Evolutionary conservation across 2,113 vertebrate species (phyloP).

Genomic region (Aegithalos caudatus): DNA sequence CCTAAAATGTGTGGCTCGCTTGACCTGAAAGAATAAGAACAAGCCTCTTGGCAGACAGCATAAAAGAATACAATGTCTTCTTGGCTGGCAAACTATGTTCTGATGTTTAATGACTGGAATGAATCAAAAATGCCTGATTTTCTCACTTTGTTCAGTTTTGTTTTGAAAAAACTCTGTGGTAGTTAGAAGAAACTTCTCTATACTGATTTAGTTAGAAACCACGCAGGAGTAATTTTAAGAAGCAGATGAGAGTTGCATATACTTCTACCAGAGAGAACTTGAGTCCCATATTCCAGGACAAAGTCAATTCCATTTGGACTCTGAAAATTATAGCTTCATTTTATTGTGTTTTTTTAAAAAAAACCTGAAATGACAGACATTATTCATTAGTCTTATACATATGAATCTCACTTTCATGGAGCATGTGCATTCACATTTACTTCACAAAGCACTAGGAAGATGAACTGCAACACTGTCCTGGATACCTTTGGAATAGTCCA

Average conservation of each 20-base stretch:
- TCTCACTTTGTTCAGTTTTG: neutral
- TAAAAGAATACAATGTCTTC: neutral
- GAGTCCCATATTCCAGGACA: neutral
- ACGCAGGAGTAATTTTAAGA: neutral
- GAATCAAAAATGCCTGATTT: neutral
- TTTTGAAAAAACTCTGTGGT: neutral
- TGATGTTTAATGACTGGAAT: neutral
- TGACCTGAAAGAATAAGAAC: neutral
- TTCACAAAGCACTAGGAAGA: neutral
- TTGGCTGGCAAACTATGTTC: neutral
- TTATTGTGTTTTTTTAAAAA: accelerated
- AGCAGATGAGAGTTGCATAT: neutral
- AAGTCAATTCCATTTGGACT: neutral
- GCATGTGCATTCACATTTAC: neutral
- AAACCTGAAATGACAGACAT: neutral
- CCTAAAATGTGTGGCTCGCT: neutral
- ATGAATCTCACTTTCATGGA: neutral
- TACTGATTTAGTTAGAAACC: neutral
- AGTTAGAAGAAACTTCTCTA: neutral
- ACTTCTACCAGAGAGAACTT: neutral
- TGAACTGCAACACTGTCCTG: neutral
- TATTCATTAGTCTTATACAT: neutral
- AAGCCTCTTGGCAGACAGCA: neutral
- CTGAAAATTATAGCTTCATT: neutral
- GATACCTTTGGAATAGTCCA: neutral